phyloP scores from a whole-genome alignment of 2,113 vertebrate species.

The Rhinoderma darwinii region DNA sequence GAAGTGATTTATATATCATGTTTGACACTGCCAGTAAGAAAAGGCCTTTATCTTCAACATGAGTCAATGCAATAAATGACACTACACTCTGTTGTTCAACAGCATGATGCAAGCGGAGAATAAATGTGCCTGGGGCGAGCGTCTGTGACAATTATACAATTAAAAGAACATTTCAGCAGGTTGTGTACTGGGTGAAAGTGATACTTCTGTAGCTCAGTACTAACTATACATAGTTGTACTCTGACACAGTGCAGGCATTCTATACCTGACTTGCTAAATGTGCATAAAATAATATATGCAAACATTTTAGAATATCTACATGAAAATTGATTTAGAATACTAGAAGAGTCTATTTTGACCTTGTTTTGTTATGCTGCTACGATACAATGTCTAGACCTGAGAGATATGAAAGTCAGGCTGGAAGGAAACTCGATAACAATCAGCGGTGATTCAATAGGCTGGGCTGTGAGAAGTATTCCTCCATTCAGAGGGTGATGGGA shows the following conservation, averaged over 20 bases:
- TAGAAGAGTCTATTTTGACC: neutral
- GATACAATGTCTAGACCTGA: neutral
- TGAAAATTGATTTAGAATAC: neutral
- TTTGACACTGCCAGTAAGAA: constrained; percentile 49
- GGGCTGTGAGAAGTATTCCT: neutral
- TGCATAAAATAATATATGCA: neutral
- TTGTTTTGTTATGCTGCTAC: neutral
- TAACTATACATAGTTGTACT: neutral
- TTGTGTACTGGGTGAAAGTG: neutral
- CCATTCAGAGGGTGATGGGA: neutral
- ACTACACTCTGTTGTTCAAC: constrained; percentile 25
- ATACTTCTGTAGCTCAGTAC: neutral
- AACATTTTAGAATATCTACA: neutral
- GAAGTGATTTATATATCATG: constrained; percentile 49
- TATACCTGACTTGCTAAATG: neutral
- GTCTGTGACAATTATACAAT: constrained; percentile 45
- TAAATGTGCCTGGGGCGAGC: constrained; percentile 24
- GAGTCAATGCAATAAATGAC: constrained; percentile 47
- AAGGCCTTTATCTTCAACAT: constrained; percentile 39
- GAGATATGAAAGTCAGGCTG: neutral
- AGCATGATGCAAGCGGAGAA: constrained; percentile 15
- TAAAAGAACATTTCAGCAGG: constrained; percentile 28
- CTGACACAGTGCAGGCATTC: neutral
- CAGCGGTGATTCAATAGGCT: neutral
- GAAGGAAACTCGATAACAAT: constrained; percentile 27